Evolutionary conservation across 2,797 vertebrate genomes (phyloP).

Genomic region (Melopsittacus undulatus): DNA sequence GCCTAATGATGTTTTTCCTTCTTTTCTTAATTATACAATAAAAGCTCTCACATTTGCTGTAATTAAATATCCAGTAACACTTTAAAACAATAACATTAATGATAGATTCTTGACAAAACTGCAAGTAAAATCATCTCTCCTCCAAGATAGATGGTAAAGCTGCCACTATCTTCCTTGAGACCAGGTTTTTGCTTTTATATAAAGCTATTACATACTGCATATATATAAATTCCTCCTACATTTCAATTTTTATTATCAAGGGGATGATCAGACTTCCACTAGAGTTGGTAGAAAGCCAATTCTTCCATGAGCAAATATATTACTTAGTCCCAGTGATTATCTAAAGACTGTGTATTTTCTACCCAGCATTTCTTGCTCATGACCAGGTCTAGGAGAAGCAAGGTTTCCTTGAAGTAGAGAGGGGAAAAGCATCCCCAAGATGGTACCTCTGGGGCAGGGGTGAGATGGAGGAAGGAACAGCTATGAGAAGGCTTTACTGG

Average conservation of each 20-base stretch:
- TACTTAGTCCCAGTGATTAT: background rate
- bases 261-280: background rate
- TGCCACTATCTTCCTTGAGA: background rate
- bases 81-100: background rate
- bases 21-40: background rate
- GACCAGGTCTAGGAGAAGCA: background rate
- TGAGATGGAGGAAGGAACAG: background rate
- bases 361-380: background rate
- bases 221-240: background rate
- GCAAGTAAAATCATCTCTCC: background rate
- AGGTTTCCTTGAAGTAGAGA: background rate
- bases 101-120: background rate
- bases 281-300: background rate
- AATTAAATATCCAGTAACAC: conserved; percentile 6
- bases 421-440: background rate
- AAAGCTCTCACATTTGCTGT: background rate
- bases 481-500: background rate
- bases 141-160: background rate
- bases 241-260: background rate
- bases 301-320: background rate
- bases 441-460: background rate
- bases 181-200: background rate
- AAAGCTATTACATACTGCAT: background rate
- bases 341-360: background rate
- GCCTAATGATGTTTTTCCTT: background rate